Percentiles rank a stretch among this genome's conserved stretches.
Evolutionary conservation across 2,797 vertebrate genomes (phyloP).

Genomic region (Ctenopoma multispine): DNA sequence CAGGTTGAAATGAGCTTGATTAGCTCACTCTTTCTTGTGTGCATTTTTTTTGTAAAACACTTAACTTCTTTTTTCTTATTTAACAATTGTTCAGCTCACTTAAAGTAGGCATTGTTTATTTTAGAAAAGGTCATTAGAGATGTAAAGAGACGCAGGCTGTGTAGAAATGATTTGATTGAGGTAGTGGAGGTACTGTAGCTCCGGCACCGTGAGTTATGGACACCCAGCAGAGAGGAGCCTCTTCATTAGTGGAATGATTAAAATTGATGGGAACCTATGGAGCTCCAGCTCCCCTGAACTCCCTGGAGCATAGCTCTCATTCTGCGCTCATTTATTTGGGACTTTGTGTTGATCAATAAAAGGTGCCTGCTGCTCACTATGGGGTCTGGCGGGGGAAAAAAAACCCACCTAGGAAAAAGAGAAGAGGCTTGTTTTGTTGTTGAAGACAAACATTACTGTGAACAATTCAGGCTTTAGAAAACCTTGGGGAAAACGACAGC

Average conservation of each 20-base stretch:
- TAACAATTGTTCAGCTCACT: conserved; percentile 75
- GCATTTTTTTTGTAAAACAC: conserved; percentile 58
- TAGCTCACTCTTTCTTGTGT: conserved; percentile 39
- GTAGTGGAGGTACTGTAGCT: conserved; percentile 71
- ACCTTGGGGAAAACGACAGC: conserved; percentile 71
- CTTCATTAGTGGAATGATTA: conserved; percentile 90
- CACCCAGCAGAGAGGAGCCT: conserved; percentile 87
- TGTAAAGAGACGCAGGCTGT: conserved; percentile 72
- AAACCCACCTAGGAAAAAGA: conserved; percentile 69
- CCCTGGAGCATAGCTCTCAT: conserved; percentile 88
- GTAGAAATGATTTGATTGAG: conserved; percentile 85
- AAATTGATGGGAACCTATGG: conserved; percentile 88
- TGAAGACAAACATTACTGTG: conserved; percentile 78
- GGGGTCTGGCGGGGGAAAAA: conserved; percentile 78
- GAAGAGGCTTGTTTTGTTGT: conserved; percentile 79
- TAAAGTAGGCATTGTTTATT: conserved; percentile 86
- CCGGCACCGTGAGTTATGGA: conserved; percentile 88
- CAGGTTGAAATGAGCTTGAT: conserved; percentile 64
- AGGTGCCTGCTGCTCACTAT: conserved; percentile 86
- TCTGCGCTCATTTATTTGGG: conserved; percentile 88
- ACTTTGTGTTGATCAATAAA: conserved; percentile 91
- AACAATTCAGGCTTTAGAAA: conserved; percentile 76
- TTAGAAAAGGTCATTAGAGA: conserved; percentile 85
- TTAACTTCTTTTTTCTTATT: conserved; percentile 77
- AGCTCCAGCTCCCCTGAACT: conserved; percentile 78